Evolutionary conservation across 2,113 vertebrate genomes (phyloP).

Genomic region (Pteropus alecto): DNA sequence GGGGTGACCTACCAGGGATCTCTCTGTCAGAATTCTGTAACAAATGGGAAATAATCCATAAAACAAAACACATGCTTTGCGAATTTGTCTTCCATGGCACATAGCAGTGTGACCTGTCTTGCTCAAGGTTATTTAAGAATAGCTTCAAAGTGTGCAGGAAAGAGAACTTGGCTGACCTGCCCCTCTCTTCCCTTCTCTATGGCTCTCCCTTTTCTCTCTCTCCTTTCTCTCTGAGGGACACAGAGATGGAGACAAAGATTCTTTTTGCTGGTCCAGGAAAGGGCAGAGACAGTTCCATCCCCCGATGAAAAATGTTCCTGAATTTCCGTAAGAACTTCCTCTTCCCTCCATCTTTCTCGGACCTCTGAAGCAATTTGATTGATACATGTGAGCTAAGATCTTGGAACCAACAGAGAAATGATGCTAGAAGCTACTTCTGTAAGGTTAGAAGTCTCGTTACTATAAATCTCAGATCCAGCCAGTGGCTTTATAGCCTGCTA

Average conservation of each 20-base stretch:
- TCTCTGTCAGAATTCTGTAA: conserved; percentile 14
- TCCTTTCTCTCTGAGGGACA: not conserved
- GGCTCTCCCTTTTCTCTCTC: not conserved
- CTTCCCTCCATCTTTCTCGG: not conserved
- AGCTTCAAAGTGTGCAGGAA: not conserved
- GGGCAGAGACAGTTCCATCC: not conserved
- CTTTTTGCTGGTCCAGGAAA: not conserved
- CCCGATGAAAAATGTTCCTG: not conserved
- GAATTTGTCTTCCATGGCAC: not conserved
- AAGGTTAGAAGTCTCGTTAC: not conserved
- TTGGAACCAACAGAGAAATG: not conserved
- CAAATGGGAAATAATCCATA: not conserved
- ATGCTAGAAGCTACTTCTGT: not conserved
- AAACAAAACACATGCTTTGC: not conserved
- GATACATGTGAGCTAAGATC: not conserved
- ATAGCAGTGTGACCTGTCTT: not conserved
- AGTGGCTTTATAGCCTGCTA: not conserved
- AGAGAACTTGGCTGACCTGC: not conserved
- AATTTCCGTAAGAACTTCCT: not conserved
- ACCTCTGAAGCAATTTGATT: not conserved
- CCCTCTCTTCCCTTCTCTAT: not conserved
- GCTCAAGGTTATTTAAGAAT: conserved; percentile 37
- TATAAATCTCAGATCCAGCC: not conserved
- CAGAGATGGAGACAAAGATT: not conserved
- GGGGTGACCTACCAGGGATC: not conserved